Conservation (phyloP, 2,888 invertebrate genomes). For the Heliconius sara region DNA sequence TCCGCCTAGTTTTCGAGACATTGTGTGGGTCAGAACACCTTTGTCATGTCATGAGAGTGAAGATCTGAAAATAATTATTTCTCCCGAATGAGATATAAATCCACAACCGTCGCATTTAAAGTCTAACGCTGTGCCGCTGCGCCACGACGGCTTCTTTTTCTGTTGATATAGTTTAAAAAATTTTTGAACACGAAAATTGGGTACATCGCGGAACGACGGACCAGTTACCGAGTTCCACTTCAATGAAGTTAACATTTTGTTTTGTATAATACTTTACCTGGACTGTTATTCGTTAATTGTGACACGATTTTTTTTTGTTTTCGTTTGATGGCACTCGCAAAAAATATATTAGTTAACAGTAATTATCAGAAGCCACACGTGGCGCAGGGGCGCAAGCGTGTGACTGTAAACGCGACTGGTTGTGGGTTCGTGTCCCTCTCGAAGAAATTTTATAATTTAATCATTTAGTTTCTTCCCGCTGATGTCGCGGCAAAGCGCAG, state of each 20-base stretch:
- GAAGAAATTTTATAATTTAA: no score
- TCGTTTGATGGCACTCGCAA: neutral
- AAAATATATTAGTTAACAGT: neutral
- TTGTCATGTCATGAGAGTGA: no score
- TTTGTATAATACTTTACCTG: constrained; percentile 32
- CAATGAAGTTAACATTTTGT: constrained; percentile 40
- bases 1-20: neutral
- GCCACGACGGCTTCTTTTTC: constrained; percentile 43
- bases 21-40: no score
- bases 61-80: no score
- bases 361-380: neutral
- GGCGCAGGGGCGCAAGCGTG: no score
- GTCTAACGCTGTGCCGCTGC: neutral
- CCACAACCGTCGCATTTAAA: neutral
- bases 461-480: no score
- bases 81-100: neutral
- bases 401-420: no score
- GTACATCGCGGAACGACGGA: constrained; percentile 41
- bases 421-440: no score
- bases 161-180: constrained; percentile 56
- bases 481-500: no score
- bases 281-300: constrained; percentile 20
- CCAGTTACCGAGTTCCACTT: constrained; percentile 48
- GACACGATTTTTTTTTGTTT: constrained; percentile 18
- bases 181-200: constrained; percentile 51